These are phyloP conservation scores for Eira barbara DNA, from an alignment of 2,113 vertebrate species.

Conservation along the genomic window DNA sequence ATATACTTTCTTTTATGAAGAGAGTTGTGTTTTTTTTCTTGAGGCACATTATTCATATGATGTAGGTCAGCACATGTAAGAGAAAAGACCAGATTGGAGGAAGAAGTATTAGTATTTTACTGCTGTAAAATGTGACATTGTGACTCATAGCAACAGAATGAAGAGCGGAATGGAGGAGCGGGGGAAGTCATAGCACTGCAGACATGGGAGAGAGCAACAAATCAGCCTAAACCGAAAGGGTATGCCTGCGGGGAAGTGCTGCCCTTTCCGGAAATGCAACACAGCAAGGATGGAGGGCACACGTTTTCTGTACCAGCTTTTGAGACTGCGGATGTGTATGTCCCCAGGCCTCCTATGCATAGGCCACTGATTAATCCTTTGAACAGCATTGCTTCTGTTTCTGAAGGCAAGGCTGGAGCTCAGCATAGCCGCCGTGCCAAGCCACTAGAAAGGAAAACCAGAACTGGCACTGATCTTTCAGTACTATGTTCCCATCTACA, in stretches of 20 bases:
- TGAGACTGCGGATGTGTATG: neutral
- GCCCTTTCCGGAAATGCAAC: neutral
- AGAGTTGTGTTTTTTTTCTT: neutral
- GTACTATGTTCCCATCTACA: conserved; percentile 58
- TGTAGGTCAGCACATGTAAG: neutral
- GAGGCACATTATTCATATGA: neutral
- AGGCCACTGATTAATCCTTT: conserved; percentile 69
- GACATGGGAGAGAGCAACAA: neutral
- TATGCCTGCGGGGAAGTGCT: neutral
- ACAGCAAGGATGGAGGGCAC: neutral
- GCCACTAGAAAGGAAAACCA: conserved; percentile 76
- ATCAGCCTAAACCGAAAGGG: neutral
- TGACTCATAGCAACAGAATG: neutral
- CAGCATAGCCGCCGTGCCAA: conserved; percentile 37
- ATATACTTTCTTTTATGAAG: neutral
- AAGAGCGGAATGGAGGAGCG: neutral
- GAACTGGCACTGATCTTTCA: conserved; percentile 55
- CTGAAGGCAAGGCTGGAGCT: conserved; percentile 40
- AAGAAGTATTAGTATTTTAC: neutral
- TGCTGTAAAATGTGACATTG: neutral
- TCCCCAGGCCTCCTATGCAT: conserved; percentile 22
- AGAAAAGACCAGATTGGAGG: neutral
- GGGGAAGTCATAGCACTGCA: neutral
- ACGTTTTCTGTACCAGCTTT: neutral
- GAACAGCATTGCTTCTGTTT: conserved; percentile 67